Evolutionary conservation across 2,888 invertebrate genomes (phyloP).

Genomic region (Seira ritae): DNA sequence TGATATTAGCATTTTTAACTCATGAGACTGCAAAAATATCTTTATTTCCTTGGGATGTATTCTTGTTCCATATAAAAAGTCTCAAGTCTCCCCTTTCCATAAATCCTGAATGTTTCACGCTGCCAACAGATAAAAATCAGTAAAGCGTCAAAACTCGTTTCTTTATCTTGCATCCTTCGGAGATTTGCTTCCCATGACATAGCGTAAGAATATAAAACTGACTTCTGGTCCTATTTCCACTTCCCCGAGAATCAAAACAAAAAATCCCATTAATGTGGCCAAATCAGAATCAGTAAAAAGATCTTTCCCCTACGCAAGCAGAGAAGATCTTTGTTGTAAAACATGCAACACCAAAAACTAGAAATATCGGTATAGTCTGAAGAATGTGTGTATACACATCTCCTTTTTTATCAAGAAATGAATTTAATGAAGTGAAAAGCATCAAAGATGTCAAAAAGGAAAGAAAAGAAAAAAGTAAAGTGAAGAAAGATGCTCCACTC

Average conservation of each 20-base stretch:
- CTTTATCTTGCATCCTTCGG: background rate
- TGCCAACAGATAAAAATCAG: background rate
- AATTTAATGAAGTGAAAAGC: background rate
- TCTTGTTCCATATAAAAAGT: background rate
- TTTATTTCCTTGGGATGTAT: background rate
- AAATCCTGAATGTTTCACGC: background rate
- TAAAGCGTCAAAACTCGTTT: background rate
- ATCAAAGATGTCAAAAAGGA: background rate
- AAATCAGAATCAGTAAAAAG: no score
- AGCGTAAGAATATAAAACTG: background rate
- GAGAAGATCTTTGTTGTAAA: background rate
- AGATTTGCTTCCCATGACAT: background rate
- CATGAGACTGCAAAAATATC: no score
- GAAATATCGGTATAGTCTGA: no score
- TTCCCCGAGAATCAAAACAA: background rate
- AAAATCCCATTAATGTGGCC: constrained; percentile 1
- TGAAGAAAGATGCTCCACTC: background rate
- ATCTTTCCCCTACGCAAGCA: background rate
- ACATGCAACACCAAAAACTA: background rate
- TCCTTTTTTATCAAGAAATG: background rate
- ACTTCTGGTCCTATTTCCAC: background rate
- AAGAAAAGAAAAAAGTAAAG: background rate
- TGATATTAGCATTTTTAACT: no score
- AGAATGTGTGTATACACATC: no score
- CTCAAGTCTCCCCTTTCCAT: background rate